Conservation (phyloP, 2,113 vertebrate genomes). For the Vireo altiloquus region DNA sequence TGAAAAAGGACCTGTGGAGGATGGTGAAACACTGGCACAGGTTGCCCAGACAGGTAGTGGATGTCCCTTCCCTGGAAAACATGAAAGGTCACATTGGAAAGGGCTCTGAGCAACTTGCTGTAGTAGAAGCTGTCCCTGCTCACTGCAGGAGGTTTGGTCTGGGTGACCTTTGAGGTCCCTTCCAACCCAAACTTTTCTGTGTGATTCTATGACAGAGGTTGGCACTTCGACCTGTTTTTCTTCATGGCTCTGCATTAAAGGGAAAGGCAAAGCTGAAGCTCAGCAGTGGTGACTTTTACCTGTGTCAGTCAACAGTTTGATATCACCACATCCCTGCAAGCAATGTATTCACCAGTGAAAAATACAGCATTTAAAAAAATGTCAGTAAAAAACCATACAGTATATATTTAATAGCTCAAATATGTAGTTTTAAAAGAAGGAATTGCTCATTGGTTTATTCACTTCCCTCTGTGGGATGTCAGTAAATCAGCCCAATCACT, state of each 20-base stretch:
- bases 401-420: background rate
- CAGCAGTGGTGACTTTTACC: background rate
- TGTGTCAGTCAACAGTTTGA: background rate
- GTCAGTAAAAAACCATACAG: background rate
- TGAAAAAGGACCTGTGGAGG: background rate
- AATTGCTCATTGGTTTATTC: background rate
- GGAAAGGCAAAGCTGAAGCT: background rate
- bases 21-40: background rate
- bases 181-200: background rate
- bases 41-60: background rate
- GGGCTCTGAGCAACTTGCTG: background rate
- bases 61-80: background rate
- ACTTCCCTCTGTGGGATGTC: background rate
- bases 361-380: rapidly evolving
- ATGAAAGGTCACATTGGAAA: background rate
- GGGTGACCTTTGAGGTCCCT: background rate
- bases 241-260: background rate
- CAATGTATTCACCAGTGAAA: background rate
- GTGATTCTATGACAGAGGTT: background rate
- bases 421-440: background rate
- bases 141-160: background rate
- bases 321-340: background rate
- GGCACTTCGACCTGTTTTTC: background rate
- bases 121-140: background rate
- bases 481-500: background rate